Conservation (phyloP, 64 coral and sea anemone genomes). For the Actinia equina region DNA sequence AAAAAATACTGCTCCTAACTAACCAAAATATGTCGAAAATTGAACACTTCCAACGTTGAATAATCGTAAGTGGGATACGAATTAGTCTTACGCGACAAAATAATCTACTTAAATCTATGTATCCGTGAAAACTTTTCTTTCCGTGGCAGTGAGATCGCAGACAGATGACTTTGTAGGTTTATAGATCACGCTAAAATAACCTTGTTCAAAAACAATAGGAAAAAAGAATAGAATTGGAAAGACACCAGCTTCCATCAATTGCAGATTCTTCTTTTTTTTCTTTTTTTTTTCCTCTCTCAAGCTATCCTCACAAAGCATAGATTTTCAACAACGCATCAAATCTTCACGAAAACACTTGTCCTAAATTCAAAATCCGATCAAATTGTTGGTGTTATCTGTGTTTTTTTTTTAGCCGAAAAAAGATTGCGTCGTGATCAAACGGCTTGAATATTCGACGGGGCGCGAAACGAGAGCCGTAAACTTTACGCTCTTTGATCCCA, state of each 20-base stretch:
- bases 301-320: neutral
- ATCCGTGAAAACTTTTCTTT: neutral
- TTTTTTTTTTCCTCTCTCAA: neutral
- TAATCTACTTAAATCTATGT: neutral
- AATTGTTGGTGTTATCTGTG: neutral
- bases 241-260: neutral
- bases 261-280: neutral
- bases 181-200: neutral
- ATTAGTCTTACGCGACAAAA: neutral
- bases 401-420: neutral
- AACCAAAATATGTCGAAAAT: neutral
- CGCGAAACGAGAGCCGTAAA: neutral
- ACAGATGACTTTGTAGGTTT: neutral
- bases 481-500: neutral
- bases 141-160: neutral
- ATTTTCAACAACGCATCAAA: neutral
- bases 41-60: neutral
- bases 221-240: neutral
- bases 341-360: neutral
- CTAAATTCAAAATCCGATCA: neutral
- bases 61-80: neutral
- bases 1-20: neutral
- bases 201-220: neutral
- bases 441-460: conserved; percentile 9
- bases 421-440: neutral